These are phyloP conservation scores for Lepidostoma basale DNA, from an alignment of 1,140 invertebrate species.

Conservation along the genomic window DNA sequence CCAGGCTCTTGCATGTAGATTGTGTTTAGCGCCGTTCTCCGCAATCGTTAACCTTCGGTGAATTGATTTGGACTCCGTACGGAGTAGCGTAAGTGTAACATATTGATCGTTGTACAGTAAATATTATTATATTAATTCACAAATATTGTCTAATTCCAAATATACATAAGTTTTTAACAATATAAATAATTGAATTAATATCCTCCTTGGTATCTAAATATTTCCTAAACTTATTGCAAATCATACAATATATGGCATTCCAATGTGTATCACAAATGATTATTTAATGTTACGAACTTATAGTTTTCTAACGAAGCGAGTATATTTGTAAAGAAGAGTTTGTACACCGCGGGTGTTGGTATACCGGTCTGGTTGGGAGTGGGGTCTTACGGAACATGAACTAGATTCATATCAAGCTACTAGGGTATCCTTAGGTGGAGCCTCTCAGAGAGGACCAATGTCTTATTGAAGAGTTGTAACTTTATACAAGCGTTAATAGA, in stretches of 20 bases:
- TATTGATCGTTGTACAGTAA: conserved; percentile 43
- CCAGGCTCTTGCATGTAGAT: background rate
- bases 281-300: conserved; percentile 37
- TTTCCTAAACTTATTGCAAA: conserved; percentile 40
- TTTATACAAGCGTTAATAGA: conserved; percentile 20
- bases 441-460: conserved; percentile 38
- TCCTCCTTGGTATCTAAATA: conserved; percentile 39
- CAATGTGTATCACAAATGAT: conserved; percentile 39
- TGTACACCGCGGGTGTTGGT: conserved; percentile 28
- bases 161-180: conserved; percentile 42
- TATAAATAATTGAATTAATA: conserved; percentile 42
- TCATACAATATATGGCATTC: conserved; percentile 33
- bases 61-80: no score
- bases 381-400: conserved; percentile 18
- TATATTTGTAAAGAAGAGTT: conserved; percentile 21
- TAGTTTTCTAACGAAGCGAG: conserved; percentile 24
- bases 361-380: conserved; percentile 39
- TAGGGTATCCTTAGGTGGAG: conserved; percentile 40
- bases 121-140: conserved; percentile 32
- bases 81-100: conserved; percentile 33
- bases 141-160: conserved; percentile 40
- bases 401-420: conserved; percentile 42
- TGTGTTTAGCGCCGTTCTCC: background rate
- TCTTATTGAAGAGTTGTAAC: conserved; percentile 35
- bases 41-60: conserved; percentile 1